Percentiles rank a stretch among this genome's conserved stretches.
Conservation (phyloP, 2,797 vertebrate species). For the Carapus acus region DNA sequence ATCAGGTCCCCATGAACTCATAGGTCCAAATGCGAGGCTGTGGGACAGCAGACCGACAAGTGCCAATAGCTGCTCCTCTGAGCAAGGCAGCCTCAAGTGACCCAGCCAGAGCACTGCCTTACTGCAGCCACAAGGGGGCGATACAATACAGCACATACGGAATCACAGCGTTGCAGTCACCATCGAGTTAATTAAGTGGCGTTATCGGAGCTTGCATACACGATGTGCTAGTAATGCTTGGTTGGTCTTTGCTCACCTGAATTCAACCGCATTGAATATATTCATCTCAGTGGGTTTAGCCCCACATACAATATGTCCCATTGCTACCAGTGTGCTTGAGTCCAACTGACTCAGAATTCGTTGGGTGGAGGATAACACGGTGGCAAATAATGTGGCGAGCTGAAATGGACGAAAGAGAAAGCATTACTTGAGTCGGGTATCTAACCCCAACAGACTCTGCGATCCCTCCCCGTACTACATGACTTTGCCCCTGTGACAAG, state of each 20-base stretch:
- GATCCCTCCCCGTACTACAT: no score
- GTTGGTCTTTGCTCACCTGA: constrained; percentile 62
- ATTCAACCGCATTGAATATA: constrained; percentile 70
- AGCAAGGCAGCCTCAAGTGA: constrained; percentile 65
- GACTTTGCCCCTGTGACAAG: no score
- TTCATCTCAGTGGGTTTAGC: constrained; percentile 62
- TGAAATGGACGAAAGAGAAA: constrained; percentile 36
- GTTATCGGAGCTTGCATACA: background rate
- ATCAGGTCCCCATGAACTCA: constrained; percentile 69
- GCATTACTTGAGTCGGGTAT: background rate
- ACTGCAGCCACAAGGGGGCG: constrained; percentile 59
- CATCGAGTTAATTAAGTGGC: background rate
- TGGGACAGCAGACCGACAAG: constrained; percentile 63
- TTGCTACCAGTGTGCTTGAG: constrained; percentile 70
- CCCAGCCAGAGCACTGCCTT: constrained; percentile 75
- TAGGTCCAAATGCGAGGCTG: constrained; percentile 65
- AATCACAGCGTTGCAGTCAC: background rate
- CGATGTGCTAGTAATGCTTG: background rate
- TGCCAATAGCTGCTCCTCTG: constrained; percentile 69
- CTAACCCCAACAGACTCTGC: no score
- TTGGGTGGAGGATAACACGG: constrained; percentile 62
- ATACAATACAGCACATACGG: constrained; percentile 18
- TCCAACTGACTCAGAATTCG: constrained; percentile 64
- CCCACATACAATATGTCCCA: constrained; percentile 75
- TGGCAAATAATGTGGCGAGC: constrained; percentile 63